Evolutionary conservation across 2,797 vertebrate species (phyloP).

Genomic region (Thalassophryne amazonica): DNA sequence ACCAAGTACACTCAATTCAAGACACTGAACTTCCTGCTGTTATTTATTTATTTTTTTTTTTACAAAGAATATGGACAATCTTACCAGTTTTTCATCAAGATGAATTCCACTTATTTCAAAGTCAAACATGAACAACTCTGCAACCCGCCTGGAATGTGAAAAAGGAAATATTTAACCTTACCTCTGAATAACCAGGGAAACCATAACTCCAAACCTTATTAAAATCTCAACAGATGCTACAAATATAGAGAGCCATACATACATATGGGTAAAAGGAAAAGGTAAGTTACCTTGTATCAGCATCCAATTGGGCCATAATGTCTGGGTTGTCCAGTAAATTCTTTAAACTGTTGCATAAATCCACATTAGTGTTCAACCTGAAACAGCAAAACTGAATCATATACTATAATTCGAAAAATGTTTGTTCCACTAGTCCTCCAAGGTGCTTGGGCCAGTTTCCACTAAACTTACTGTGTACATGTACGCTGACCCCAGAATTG

Average conservation of each 20-base stretch:
- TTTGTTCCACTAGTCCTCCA: no score
- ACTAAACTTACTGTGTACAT: no score
- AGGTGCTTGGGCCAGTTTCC: no score
- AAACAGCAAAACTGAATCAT: conserved; percentile 3
- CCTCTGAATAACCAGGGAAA: no score
- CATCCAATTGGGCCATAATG: conserved; percentile 82
- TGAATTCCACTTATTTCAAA: conserved; percentile 99
- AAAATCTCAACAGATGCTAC: not conserved
- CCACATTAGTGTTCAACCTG: conserved; percentile 95
- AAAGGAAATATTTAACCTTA: not conserved
- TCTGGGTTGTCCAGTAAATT: conserved; percentile 81
- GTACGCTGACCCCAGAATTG: no score
- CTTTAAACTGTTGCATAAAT: conserved; percentile 89
- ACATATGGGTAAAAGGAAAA: not conserved
- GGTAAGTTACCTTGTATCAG: conserved; percentile 86
- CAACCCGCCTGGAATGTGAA: conserved; percentile 84
- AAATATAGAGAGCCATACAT: not conserved
- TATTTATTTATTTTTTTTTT: not conserved
- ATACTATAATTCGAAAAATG: no score
- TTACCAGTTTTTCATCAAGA: conserved; percentile 92
- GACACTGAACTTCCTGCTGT: not conserved
- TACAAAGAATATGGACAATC: not conserved
- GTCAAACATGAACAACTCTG: conserved; percentile 97
- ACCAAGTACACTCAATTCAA: not conserved
- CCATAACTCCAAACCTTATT: no score